A percentile compares a stretch with the other conserved stretches of the same genome.
These are phyloP conservation scores for Hemithea aestivaria DNA, from an alignment of 2,888 invertebrate genomes.

Conservation along the genomic window DNA sequence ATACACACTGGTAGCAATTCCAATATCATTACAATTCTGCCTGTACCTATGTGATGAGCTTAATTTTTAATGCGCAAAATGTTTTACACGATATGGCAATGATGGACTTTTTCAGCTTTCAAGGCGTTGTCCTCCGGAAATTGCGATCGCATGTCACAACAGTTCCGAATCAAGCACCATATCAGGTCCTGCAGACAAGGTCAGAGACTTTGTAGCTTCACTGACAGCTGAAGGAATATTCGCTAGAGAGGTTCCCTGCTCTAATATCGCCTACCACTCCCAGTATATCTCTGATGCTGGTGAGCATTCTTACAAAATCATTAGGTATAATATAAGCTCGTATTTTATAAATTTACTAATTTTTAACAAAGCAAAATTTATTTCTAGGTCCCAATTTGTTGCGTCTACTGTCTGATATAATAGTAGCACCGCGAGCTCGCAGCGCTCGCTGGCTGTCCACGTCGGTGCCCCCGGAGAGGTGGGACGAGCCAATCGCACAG, in stretches of 20 bases:
- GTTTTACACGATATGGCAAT: too few relatives aligned
- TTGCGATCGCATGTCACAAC: slow-evolving; percentile 86
- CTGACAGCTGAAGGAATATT: slow-evolving; percentile 43
- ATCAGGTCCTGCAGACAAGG: slow-evolving; percentile 82
- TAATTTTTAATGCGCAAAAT: too few relatives aligned
- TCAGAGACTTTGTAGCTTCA: slow-evolving; percentile 73
- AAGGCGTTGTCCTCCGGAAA: slow-evolving; percentile 49
- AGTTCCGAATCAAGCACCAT: slow-evolving; percentile 85
- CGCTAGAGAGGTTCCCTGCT: slow-evolving; percentile 64
- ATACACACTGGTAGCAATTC: too few relatives aligned
- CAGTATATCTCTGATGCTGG: slow-evolving; percentile 83
- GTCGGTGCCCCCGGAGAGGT: slow-evolving; percentile 82
- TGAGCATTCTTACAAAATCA: slow-evolving; percentile 11
- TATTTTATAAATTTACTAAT: too few relatives aligned
- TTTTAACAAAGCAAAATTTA: background rate
- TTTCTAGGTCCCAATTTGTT: background rate
- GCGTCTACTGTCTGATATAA: slow-evolving; percentile 66
- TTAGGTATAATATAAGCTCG: too few relatives aligned
- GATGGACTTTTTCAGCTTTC: slow-evolving; percentile 20
- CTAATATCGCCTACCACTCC: slow-evolving; percentile 92
- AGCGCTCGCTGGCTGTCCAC: slow-evolving; percentile 88
- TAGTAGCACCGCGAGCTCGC: slow-evolving; percentile 79
- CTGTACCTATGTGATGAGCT: too few relatives aligned
- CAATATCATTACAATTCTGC: too few relatives aligned
- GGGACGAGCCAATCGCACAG: slow-evolving; percentile 63